Percentiles rank a stretch among this genome's conserved stretches.
phyloP scores from a whole-genome alignment of 2,797 vertebrate genomes.

The Furcifer pardalis region DNA sequence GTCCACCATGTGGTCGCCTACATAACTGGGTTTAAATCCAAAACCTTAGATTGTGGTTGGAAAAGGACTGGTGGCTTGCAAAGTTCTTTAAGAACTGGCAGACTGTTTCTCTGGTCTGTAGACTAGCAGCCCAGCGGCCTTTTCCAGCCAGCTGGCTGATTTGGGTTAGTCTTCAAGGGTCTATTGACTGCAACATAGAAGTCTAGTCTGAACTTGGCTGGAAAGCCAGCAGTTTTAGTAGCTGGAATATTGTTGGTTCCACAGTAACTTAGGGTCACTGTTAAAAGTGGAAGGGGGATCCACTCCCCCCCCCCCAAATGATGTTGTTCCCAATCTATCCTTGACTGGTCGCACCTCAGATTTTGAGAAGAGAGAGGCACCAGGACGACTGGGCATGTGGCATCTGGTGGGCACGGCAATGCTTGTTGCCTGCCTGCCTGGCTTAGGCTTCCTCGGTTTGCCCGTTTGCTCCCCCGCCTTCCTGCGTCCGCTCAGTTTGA shows the following conservation, averaged over 20 bases:
- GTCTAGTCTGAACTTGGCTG: background rate
- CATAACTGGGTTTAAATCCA: background rate
- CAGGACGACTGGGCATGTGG: background rate
- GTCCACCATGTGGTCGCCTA: too few relatives aligned
- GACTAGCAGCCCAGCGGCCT: background rate
- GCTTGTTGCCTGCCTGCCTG: background rate
- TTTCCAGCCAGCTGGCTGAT: background rate
- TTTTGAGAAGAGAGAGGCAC: background rate
- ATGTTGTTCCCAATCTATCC: too few relatives aligned
- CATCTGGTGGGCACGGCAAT: too few relatives aligned
- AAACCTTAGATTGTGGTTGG: background rate
- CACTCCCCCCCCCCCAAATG: too few relatives aligned
- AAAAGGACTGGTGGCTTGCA: background rate
- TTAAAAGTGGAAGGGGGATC: background rate
- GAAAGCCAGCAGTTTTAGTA: background rate
- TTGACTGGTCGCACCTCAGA: background rate
- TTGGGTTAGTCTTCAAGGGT: background rate
- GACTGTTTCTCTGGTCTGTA: background rate
- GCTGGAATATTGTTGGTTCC: background rate
- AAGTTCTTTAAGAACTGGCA: background rate
- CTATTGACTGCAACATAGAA: background rate
- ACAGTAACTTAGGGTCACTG: background rate
- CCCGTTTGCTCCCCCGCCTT: too few relatives aligned
- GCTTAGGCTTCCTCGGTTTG: too few relatives aligned
- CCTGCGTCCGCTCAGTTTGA: background rate